Base-by-base conservation (phyloP, 1,140 invertebrate species). In the Colletes gigas region DNA sequence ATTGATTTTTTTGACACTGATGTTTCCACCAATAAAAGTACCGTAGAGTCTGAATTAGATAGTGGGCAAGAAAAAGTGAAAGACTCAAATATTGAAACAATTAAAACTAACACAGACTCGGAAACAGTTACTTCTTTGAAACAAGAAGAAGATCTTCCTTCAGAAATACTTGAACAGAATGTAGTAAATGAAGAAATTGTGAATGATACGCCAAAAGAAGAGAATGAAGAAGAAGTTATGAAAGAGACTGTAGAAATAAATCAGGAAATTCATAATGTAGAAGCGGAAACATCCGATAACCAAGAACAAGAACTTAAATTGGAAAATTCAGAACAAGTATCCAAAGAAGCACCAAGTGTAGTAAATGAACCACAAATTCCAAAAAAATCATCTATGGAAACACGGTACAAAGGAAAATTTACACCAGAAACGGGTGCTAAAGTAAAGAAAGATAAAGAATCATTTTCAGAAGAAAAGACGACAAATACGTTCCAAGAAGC, bases 401-500 rank as follows among this genome's bases (percentile, higher is more conserved):
- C 84, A 9, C 83, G 83, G 50, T 88, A 88, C 66, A 88, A 89
- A 65, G 87, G 88, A 52, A 90, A 84, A 78, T 86, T 84, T 52
- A 83, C 79, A n/a, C 80, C 85, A 7, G 89, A 89, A 44, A 84
- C 79, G 0, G 81, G 78, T n/a, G 55, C 65, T 44, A 89, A 88
- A 77, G 47, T 62, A 47, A 89, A 66, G 59, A 90, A 87, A 71
- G 83, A 87, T 10, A 85, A 87, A 67, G 84, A 84, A n/a, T 47
- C 55, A 10, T 52, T 78, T 14, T 19, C 60, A 10, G 88, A 90
- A 10, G 88, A 90, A 14, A 87, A 85, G 47, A 70, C 88, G 39
- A 57, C 88, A n/a, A 89, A 90, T 71, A 83, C 90, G 57, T 90
- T 91, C 66, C 91, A 92, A 66, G 90, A 92, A 68, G 88, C 88